Evolutionary conservation across 1,140 invertebrate genomes (phyloP), one percentile per base, ranked within the genome.

Genomic region (Bombus huntii): DNA sequence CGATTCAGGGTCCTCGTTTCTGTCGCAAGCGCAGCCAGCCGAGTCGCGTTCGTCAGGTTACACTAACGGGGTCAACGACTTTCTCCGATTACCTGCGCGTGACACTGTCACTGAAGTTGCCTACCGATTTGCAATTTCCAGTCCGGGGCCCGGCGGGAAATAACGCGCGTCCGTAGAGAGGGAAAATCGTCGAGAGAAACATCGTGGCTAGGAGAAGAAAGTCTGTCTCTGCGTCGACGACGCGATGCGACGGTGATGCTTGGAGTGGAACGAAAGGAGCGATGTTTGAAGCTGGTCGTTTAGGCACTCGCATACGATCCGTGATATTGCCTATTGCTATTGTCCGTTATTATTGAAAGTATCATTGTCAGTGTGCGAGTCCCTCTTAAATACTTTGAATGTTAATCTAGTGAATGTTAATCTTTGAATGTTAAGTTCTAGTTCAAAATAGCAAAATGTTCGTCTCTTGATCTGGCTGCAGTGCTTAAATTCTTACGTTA

Each of bases 21-120:
- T 82, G 83, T 87, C 86, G 87, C 90, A 91, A 91, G 75, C 83
- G 84, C 84, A 85, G 31, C 57, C 39, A 57, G 34, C 76, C 47
- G 73, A 73, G 66, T 70, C 79, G 80, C 81, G 77, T 80, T 87
- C 77, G 71, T 87, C 72, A 28, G 82, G 81, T 86, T 88, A 81
- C 84, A 86, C 76, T 68, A 90, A 92, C 77, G 89, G 90, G 92
- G 93, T 93, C 92, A 92, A 93, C 90, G 93, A 93, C 93, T 93
- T 93, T 92, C 92, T 92, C 91, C 90, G 91, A 92, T 92, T 92
- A 92, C 92, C 66, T 71, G 83, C 91, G 85, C 87, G 87, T 82
- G 84, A 88, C 90, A 85, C 88, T 86, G 84, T 86, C 86, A 59
- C 77, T 79, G 75, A 81, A 31, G 78, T 81, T 74, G 28, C 83